These are phyloP conservation scores for Microtus oregoni DNA, from an alignment of 2,113 vertebrate species.

Conservation along the genomic window DNA sequence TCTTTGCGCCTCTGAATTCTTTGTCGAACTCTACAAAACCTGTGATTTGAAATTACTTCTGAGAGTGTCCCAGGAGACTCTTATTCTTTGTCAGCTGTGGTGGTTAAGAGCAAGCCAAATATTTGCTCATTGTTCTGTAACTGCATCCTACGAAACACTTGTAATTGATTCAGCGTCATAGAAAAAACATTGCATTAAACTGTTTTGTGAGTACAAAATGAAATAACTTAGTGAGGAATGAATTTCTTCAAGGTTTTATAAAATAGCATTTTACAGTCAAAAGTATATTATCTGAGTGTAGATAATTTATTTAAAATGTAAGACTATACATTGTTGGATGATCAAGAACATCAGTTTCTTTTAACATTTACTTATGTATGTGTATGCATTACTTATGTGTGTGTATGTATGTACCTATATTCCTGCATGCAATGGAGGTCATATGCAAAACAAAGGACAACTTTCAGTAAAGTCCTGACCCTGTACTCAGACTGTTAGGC, in stretches of 20 bases:
- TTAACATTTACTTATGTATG: neutral
- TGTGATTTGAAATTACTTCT: slow-evolving; percentile 64
- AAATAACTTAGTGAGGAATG: slow-evolving; percentile 36
- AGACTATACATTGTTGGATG: neutral
- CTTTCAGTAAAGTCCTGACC: too few species aligned
- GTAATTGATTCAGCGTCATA: slow-evolving; percentile 14
- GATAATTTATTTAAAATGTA: neutral
- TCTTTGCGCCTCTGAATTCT: slow-evolving; percentile 60
- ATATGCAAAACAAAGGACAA: too few species aligned
- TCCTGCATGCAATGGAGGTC: neutral
- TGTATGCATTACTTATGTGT: too few species aligned
- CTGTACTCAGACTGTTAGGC: neutral
- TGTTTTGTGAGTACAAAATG: slow-evolving; percentile 62
- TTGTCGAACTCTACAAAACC: slow-evolving; percentile 49
- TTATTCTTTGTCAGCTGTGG: slow-evolving; percentile 24
- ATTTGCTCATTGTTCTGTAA: slow-evolving; percentile 58
- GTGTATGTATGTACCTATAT: neutral
- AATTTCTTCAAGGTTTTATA: slow-evolving; percentile 16
- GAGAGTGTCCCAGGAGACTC: neutral
- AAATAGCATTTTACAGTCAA: slow-evolving; percentile 60
- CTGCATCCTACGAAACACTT: slow-evolving; percentile 26
- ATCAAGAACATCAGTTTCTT: neutral
- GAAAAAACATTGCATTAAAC: slow-evolving; percentile 37
- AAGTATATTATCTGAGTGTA: slow-evolving; percentile 46
- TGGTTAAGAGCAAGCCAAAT: slow-evolving; percentile 48